Conservation (phyloP, 2,113 vertebrate species). For the Todiramphus chloris region DNA sequence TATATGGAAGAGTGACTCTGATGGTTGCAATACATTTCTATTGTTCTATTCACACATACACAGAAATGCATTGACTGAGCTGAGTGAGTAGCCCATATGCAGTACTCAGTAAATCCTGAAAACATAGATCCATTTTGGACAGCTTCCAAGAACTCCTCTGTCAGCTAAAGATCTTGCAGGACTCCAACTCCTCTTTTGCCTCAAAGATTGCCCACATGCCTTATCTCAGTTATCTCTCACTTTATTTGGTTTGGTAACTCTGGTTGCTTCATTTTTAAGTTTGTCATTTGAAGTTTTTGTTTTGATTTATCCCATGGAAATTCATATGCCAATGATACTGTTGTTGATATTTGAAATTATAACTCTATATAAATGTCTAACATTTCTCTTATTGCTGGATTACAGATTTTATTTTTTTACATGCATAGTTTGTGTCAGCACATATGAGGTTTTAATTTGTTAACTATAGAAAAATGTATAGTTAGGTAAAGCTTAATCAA, state of each 20-base stretch:
- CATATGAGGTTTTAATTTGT: accelerated
- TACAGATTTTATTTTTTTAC: neutral
- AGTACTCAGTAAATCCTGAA: neutral
- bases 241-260: neutral
- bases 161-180: neutral
- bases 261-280: neutral
- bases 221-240: neutral
- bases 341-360: neutral
- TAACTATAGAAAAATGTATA: neutral
- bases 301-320: neutral
- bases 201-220: neutral
- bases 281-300: neutral
- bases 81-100: neutral
- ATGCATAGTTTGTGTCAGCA: neutral
- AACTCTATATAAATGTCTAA: neutral
- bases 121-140: neutral
- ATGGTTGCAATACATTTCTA: neutral
- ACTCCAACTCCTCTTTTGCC: neutral
- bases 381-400: neutral
- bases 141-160: neutral
- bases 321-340: neutral
- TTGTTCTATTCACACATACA: neutral
- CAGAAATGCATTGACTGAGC: neutral
- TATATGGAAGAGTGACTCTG: neutral
- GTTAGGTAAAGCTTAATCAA: neutral